Conservation (phyloP, 2,888 invertebrate genomes). For the Mycogona germanica region DNA sequence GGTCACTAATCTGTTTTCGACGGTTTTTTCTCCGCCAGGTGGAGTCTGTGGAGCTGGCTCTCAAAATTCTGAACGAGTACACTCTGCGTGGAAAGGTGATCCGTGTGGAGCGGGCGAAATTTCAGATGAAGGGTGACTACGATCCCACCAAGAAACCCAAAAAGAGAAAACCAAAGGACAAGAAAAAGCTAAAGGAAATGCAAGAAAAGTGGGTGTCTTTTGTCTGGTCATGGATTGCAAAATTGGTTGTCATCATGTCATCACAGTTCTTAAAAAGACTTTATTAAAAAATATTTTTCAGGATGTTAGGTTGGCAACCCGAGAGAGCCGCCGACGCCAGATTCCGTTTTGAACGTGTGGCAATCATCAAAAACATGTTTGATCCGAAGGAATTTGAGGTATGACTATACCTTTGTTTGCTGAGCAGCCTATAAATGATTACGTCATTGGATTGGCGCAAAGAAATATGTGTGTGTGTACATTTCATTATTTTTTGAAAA, state of each 20-base stretch:
- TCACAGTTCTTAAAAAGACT: no score
- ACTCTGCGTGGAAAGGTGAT: conserved; percentile 65
- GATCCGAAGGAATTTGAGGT: conserved; percentile 71
- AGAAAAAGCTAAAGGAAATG: conserved; percentile 80
- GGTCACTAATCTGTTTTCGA: not conserved
- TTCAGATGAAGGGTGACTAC: conserved; percentile 83
- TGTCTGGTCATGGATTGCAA: not conserved
- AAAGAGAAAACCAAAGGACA: conserved; percentile 68
- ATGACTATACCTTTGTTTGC: conserved; percentile 19
- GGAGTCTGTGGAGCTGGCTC: conserved; percentile 86
- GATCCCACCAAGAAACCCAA: conserved; percentile 87
- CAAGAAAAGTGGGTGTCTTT: conserved; percentile 62
- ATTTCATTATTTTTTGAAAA: no score
- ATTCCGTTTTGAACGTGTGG: conserved; percentile 74
- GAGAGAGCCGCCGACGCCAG: conserved; percentile 78
- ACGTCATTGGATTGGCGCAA: conserved; percentile 1
- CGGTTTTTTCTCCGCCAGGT: conserved; percentile 40
- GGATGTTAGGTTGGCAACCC: conserved; percentile 91
- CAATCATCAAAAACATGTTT: conserved; percentile 90
- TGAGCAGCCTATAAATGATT: no score
- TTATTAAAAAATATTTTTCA: conserved; percentile 34
- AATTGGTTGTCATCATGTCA: not conserved
- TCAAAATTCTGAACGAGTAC: conserved; percentile 81
- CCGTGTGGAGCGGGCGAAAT: conserved; percentile 81
- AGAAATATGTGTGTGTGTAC: not conserved